Conservation (phyloP, 2,888 invertebrate species). For the Platynereis dumerilii region DNA sequence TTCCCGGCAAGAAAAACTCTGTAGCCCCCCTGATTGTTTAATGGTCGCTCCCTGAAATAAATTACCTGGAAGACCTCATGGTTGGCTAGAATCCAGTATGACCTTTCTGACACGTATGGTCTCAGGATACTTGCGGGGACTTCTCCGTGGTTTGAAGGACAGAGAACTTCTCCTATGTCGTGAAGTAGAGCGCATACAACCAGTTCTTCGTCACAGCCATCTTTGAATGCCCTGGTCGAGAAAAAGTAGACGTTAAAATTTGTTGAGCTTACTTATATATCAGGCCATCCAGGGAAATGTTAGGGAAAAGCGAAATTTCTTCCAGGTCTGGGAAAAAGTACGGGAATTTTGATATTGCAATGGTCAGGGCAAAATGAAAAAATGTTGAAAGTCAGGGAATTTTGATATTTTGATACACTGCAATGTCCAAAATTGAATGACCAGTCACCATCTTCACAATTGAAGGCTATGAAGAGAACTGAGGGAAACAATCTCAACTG, state of each 20-base stretch:
- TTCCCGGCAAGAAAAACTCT: too few relatives aligned
- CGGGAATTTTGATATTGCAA: not conserved
- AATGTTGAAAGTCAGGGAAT: too few relatives aligned
- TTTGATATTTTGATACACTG: too few relatives aligned
- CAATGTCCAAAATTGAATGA: too few relatives aligned
- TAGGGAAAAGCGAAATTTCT: too few relatives aligned
- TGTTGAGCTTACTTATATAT: not conserved
- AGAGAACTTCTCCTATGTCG: constrained; percentile 19
- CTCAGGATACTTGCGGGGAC: constrained; percentile 12
- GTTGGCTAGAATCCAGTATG: constrained; percentile 12
- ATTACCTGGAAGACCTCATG: constrained; percentile 23
- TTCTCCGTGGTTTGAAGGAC: constrained; percentile 17
- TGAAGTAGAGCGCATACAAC: constrained; percentile 14
- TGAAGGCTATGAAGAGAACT: too few relatives aligned
- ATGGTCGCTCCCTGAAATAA: too few relatives aligned
- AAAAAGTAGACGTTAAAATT: not conserved
- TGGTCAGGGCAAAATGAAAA: not conserved
- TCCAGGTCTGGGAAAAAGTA: too few relatives aligned
- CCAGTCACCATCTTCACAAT: too few relatives aligned
- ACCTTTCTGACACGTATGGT: constrained; percentile 12
- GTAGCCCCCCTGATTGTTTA: too few relatives aligned
- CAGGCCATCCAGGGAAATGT: not conserved
- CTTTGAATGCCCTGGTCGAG: constrained; percentile 10
- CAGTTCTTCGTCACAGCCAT: constrained; percentile 15
- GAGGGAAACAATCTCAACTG: too few relatives aligned